Base-by-base conservation (phyloP, 2,888 invertebrate species). In the Herminia tarsipennalis region DNA sequence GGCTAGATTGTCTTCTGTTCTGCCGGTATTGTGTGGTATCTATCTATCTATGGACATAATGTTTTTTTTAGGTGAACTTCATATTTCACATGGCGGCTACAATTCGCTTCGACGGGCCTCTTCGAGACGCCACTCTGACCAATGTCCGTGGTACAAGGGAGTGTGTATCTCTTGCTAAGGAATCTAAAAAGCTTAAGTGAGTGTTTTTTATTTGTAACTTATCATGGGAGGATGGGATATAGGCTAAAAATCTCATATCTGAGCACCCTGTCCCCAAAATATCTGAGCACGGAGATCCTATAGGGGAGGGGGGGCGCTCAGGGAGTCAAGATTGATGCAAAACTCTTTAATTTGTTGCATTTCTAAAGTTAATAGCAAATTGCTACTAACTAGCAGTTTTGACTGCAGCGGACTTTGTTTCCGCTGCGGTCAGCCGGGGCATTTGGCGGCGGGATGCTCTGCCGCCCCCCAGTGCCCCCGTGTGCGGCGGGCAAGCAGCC, bases 41-140 rank as follows among this genome's bases (percentile, higher is more conserved):
- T n/a, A n/a, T n/a, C n/a, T n/a, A n/a, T n/a, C n/a, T n/a, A n/a
- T n/a, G n/a, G n/a, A n/a, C n/a, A n/a, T n/a, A n/a, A n/a, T n/a
- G n/a, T n/a, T n/a, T 17, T 29, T 22, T 22, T 17, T 64, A 90
- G 89, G 86, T 87, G 0, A 81, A 87, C 5, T 71, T 91, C 4
- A 88, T 92, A 14, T 86, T 91, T 62, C 92, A 92, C 58, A 85
- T 83, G 1, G 92, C 92, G 0, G 92, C 92, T 0, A 92, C 92
- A 0, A 90, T 92, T 0, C 66, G 87, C 1, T 92, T 92, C 50
- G 90, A 92, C 47, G 92, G 91, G 56, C 77, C 85, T 0, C 48
- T 92, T 1, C 79, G 81, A 12, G 71, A 76, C 0, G 90, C 92
- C 0, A 83, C 87, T 0, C 65, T 78, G 6, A 87, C 12, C 5